phyloP scores from a whole-genome alignment of 2,888 invertebrate genomes.

The Coremacera marginata region DNA sequence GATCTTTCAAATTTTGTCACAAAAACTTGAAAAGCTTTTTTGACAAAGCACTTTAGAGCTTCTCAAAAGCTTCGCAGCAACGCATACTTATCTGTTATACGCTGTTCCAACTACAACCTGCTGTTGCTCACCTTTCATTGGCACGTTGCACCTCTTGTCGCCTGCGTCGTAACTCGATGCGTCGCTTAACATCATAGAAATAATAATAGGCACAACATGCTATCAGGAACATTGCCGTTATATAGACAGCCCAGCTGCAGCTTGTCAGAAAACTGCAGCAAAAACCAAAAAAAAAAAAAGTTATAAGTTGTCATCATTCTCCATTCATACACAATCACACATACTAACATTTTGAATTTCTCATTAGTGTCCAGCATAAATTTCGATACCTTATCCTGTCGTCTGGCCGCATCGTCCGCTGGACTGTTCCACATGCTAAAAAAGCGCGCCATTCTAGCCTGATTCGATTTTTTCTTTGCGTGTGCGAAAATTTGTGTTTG shows the following conservation, averaged over 20 bases:
- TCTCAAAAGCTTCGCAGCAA: no score
- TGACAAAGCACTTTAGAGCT: no score
- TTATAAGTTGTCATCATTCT: not conserved
- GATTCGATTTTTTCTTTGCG: not conserved
- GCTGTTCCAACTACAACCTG: not conserved
- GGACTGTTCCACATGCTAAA: constrained; percentile 40
- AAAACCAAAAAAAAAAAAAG: not conserved
- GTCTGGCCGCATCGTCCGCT: constrained; percentile 8
- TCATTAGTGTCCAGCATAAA: constrained; percentile 44
- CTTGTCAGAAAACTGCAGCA: constrained; percentile 55
- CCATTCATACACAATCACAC: not conserved
- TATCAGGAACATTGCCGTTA: constrained; percentile 55
- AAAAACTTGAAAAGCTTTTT: no score
- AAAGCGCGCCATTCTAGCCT: constrained; percentile 39
- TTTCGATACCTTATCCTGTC: constrained; percentile 43
- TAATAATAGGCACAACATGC: constrained; percentile 58
- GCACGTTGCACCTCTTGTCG: constrained; percentile 57
- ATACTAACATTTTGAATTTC: constrained; percentile 48
- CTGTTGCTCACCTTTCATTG: constrained; percentile 57
- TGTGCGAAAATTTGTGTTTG: not conserved
- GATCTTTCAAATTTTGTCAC: no score
- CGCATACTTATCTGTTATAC: not conserved
- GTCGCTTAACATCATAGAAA: constrained; percentile 56
- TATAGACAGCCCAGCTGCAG: constrained; percentile 63
- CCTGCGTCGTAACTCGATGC: constrained; percentile 52